Conservation (phyloP, 2,888 invertebrate genomes). For the Pristionchus japonicus region DNA sequence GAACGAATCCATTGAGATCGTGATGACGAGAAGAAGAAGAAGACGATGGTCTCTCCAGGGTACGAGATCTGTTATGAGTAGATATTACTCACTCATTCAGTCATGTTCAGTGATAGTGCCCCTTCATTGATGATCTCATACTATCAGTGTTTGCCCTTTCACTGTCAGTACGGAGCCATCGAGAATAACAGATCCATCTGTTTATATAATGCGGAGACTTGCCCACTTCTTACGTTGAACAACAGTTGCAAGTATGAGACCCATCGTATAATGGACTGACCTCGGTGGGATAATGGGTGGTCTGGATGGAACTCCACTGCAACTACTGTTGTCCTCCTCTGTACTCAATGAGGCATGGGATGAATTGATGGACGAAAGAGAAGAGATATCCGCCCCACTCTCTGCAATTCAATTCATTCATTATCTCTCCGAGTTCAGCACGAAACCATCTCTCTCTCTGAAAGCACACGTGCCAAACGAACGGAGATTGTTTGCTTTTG, state of each 20-base stretch:
- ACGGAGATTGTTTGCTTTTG: neutral
- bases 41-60: neutral
- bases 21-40: neutral
- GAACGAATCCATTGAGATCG: constrained; percentile 42
- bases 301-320: neutral
- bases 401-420: neutral
- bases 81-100: neutral
- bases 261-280: neutral
- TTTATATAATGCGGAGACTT: neutral
- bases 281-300: constrained; percentile 18
- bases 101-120: too few species aligned
- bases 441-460: neutral
- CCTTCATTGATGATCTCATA: neutral
- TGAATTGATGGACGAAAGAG: constrained; percentile 30
- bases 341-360: constrained; percentile 26
- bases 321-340: constrained; percentile 42
- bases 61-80: neutral
- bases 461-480: neutral
- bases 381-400: constrained; percentile 33
- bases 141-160: neutral
- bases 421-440: neutral
- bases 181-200: neutral
- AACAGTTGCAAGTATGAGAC: neutral
- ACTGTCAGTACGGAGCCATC: neutral
- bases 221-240: too few species aligned